These are phyloP conservation scores for Diarsia rubi DNA, from an alignment of 2,888 invertebrate genomes.

Conservation along the genomic window DNA sequence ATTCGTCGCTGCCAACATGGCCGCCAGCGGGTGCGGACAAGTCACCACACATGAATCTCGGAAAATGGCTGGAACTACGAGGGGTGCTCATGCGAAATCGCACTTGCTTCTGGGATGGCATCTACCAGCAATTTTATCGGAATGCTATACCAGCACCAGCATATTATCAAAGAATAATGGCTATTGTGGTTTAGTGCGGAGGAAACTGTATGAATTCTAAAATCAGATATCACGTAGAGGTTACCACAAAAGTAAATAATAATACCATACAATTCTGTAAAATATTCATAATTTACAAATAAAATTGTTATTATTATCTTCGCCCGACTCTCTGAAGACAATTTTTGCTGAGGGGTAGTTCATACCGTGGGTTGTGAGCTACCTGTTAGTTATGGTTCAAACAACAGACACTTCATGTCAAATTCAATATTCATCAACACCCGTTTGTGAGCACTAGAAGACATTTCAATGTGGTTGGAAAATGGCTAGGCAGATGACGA, in stretches of 20 bases:
- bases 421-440: not conserved
- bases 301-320: not conserved
- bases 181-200: not conserved
- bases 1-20: constrained; percentile 68
- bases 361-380: not conserved
- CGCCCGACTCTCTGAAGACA: not conserved
- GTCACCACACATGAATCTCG: constrained; percentile 69
- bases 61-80: constrained; percentile 60
- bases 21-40: constrained; percentile 58
- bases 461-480: not conserved
- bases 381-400: not conserved
- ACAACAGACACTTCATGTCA: not conserved
- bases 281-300: not conserved
- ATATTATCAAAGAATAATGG: not conserved
- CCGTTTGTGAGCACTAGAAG: not conserved
- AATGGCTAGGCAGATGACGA: not conserved
- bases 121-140: constrained; percentile 66
- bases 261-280: not conserved
- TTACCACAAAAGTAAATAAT: not conserved
- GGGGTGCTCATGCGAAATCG: constrained; percentile 62
- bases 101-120: constrained; percentile 67
- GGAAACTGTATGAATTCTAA: not conserved
- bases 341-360: not conserved
- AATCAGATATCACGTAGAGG: not conserved
- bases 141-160: constrained; percentile 48